These are phyloP conservation scores for Oreortyx pictus DNA, from an alignment of 2,797 vertebrate genomes.

Conservation along the genomic window DNA sequence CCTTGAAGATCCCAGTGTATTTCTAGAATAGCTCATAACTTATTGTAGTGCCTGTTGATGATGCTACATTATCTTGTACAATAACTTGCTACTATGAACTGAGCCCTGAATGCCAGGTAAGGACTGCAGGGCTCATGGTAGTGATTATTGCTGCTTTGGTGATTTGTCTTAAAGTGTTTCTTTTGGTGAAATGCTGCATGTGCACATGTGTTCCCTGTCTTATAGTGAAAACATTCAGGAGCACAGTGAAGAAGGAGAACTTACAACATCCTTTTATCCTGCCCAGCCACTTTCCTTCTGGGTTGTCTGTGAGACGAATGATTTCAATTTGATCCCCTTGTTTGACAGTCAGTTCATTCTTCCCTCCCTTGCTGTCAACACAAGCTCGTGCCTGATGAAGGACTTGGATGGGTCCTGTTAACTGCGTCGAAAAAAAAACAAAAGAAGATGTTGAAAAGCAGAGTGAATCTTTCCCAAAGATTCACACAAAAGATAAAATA, in stretches of 20 bases:
- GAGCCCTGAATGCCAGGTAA: background rate
- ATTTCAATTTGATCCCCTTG: conserved; percentile 90
- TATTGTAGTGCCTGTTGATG: background rate
- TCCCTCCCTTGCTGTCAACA: conserved; percentile 83
- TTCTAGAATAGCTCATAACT: background rate
- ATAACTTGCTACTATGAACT: background rate
- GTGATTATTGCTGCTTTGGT: background rate
- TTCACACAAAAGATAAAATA: background rate
- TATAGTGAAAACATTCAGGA: background rate
- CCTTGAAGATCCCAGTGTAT: background rate
- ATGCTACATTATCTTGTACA: background rate
- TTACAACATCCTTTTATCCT: conserved; percentile 87
- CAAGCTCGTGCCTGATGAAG: conserved; percentile 85
- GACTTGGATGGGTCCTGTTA: conserved; percentile 83
- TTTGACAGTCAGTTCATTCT: conserved; percentile 87
- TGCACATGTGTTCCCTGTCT: background rate
- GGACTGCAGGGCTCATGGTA: background rate
- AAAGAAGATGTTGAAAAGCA: background rate
- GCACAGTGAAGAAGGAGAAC: conserved; percentile 50
- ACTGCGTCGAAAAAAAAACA: conserved; percentile 70
- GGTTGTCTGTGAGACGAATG: conserved; percentile 89
- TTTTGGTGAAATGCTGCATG: background rate
- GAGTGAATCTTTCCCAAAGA: background rate
- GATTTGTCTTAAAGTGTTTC: background rate
- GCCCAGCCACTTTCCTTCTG: conserved; percentile 92